Percentiles rank a stretch among this genome's conserved stretches.
These are phyloP conservation scores for Belonocnema kinseyi DNA, from an alignment of 1,140 invertebrate species.

Conservation along the genomic window DNA sequence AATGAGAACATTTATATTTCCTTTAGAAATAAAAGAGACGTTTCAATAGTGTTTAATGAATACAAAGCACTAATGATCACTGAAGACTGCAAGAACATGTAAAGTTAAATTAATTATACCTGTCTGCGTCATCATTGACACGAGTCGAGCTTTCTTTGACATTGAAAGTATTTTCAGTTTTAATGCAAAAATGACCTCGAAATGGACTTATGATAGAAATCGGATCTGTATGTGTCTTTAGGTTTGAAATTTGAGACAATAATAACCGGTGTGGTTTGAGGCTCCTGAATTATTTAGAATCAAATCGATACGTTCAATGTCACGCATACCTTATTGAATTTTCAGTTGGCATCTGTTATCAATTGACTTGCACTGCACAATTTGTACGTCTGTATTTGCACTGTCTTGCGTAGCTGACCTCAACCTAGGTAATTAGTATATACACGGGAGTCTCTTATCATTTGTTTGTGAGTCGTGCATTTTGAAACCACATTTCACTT, in stretches of 20 bases:
- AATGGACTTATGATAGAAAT: constrained; percentile 9
- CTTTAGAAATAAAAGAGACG: no score
- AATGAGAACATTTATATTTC: no score
- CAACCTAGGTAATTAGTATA: no score
- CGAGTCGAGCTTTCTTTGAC: background rate
- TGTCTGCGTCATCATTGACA: constrained; percentile 2
- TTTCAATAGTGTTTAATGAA: no score
- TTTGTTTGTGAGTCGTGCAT: no score
- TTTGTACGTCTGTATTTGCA: background rate
- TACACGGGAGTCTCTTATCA: no score
- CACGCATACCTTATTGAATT: background rate
- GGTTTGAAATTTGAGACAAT: background rate
- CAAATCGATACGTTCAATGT: constrained; percentile 39
- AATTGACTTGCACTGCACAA: background rate
- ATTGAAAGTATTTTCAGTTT: background rate
- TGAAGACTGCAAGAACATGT: no score
- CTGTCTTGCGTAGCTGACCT: no score
- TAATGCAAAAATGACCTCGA: constrained; percentile 22
- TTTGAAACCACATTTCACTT: no score
- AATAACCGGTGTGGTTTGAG: background rate
- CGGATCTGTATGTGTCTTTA: background rate
- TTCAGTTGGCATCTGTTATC: constrained; percentile 7
- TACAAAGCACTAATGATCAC: no score
- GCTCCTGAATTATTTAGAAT: constrained; percentile 39
- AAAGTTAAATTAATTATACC: background rate